Conservation (phyloP, 92 coral and sea anemone genomes). For the Palythoa caribaeorum region DNA sequence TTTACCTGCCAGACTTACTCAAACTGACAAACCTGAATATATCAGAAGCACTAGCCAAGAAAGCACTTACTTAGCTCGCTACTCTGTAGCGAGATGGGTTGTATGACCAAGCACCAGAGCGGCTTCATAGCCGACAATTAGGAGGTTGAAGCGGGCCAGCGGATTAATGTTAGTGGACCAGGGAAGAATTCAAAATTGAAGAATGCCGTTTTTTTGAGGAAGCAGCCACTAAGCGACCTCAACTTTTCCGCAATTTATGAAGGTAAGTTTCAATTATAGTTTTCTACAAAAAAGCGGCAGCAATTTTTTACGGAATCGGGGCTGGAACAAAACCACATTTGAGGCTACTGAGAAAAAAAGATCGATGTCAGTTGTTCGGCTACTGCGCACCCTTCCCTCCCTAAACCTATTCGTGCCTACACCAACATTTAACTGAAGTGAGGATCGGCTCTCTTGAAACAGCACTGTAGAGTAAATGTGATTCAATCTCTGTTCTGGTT, state of each 20-base stretch:
- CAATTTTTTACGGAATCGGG: not conserved
- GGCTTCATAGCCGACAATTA: not conserved
- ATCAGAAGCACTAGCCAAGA: not conserved
- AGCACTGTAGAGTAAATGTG: too few species aligned
- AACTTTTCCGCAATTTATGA: too few species aligned
- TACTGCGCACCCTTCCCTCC: too few species aligned
- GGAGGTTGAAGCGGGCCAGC: constrained; percentile 2
- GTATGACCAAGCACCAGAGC: constrained; percentile 5
- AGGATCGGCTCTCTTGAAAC: too few species aligned
- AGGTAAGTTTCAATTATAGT: not conserved
- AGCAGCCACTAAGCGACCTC: not conserved
- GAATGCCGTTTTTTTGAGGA: not conserved
- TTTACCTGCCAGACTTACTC: constrained; percentile 1
- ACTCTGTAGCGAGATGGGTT: constrained; percentile 10
- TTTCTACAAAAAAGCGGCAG: not conserved
- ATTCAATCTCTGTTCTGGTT: too few species aligned
- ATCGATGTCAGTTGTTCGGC: too few species aligned
- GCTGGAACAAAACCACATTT: too few species aligned
- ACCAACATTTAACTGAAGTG: too few species aligned
- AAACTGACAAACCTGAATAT: not conserved
- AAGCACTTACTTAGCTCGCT: constrained; percentile 1
- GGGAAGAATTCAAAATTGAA: not conserved
- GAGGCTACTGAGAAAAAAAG: too few species aligned
- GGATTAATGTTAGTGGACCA: constrained; percentile 10
- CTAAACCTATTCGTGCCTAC: too few species aligned